Base-by-base conservation (phyloP, 2,888 invertebrate genomes). In the Pocota personata region DNA sequence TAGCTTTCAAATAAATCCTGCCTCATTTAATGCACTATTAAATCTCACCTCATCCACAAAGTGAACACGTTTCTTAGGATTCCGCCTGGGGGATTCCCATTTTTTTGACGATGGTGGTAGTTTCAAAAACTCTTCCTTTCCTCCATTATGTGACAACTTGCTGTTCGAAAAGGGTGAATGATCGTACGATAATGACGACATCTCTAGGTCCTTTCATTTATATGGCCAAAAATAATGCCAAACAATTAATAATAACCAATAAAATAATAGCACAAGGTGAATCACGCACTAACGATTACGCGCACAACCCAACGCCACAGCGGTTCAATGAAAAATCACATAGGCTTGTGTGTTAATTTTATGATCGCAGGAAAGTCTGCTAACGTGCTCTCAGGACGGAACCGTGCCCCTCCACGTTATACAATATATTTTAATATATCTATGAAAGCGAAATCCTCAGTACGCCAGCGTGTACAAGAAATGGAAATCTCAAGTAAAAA, bases 61-160 rank as follows among this genome's bases (percentile, higher is more conserved):
- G 90, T 92, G 93, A 88, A 94, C 94, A 89, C 92, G 93, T 90
- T 92, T 92, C 88, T 91, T 91, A 0, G 88, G 87, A 83, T 88
- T 89, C 62, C 89, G 88, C 40, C 89, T 80, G 7, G 84, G 75
- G 30, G 71, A 76, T 10, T 66, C 78, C 87, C 82, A 72, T n/a
- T 50, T 62, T 19, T 72, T 76, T 8, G 50, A n/a, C 30, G 66
- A 24, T 16, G 71, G 60, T 48, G 55, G 40, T 48, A 48, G 40
- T 40, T 76, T 79, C 58, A 75, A 8, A n/a, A 62, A 14, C 8
- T 64, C 60, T 35, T 86, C 76, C 82, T 77, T 66, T 66, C 16
- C 48, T 24, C 55, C 37, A 71, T 71, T 79, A 55, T 89, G 88
- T 73, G 88, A 89, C 79, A 89, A 88, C 87, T 90, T 62, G 67